phyloP scores from a whole-genome alignment of 2,888 invertebrate species.

The Acanthosepion lycidas region DNA sequence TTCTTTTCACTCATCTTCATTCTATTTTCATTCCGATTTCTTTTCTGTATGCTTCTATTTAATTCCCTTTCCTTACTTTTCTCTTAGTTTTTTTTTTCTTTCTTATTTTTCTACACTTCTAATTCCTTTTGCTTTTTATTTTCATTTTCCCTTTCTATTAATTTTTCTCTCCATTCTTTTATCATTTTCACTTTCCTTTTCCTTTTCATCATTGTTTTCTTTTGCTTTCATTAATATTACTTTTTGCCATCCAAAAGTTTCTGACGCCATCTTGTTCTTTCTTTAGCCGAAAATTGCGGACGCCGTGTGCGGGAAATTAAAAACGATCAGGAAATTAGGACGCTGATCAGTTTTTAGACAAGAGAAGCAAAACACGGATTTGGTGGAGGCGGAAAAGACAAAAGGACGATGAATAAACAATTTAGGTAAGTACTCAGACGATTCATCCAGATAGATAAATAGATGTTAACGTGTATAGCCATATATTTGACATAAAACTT shows the following conservation, averaged over 20 bases:
- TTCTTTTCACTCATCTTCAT: no score
- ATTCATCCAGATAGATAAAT: not conserved
- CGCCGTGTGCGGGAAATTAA: not conserved
- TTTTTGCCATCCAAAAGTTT: not conserved
- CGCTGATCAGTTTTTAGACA: conserved; percentile 8
- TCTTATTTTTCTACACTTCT: no score
- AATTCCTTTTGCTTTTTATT: no score
- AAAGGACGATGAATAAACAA: not conserved
- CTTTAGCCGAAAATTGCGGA: not conserved
- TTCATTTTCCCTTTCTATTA: not conserved
- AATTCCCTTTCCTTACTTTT: not conserved
- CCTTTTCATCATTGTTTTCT: not conserved
- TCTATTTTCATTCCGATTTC: no score
- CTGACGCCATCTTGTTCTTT: conserved; percentile 4
- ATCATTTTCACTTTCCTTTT: not conserved
- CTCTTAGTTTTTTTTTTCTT: no score
- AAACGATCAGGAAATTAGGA: conserved; percentile 33
- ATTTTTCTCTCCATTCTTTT: not conserved
- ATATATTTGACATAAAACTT: no score
- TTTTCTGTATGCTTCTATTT: not conserved
- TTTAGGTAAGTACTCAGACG: not conserved
- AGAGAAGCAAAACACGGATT: not conserved
- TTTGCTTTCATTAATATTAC: not conserved
- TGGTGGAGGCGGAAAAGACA: not conserved
- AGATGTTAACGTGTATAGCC: no score